Conservation (phyloP, 1,140 invertebrate genomes). For the Sminthurinus signatus region DNA sequence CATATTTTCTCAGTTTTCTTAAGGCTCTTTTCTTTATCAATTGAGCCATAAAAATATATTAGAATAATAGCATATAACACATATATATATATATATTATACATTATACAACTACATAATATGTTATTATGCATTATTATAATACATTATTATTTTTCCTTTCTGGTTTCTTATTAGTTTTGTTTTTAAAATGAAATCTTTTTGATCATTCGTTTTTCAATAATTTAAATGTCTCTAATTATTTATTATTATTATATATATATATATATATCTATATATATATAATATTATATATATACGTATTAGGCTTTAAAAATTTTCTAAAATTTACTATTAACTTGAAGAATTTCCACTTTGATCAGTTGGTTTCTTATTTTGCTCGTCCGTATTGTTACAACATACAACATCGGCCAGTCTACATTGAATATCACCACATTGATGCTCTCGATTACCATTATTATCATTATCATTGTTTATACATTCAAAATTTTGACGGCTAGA, state of each 20-base stretch:
- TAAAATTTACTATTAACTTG: background rate
- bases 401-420: slow-evolving; percentile 7
- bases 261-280: too few species aligned
- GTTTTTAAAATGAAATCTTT: background rate
- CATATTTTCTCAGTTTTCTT: background rate
- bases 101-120: too few species aligned
- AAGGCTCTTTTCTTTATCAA: slow-evolving; percentile 1
- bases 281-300: too few species aligned
- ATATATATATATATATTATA: too few species aligned
- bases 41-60: slow-evolving; percentile 18
- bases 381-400: background rate
- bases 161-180: background rate
- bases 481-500: too few species aligned
- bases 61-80: slow-evolving; percentile 12
- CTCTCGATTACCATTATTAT: slow-evolving; percentile 12
- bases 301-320: too few species aligned
- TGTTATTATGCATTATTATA: too few species aligned
- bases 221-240: too few species aligned
- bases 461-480: background rate
- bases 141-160: background rate
- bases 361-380: slow-evolving; percentile 1
- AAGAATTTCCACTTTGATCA: background rate
- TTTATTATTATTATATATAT: too few species aligned
- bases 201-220: background rate
- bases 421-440: slow-evolving; percentile 19